These are phyloP conservation scores for Nemopilema nomurai DNA, from an alignment of 30 jellyfish, hydroid and myxozoan genomes.

Conservation along the genomic window DNA sequence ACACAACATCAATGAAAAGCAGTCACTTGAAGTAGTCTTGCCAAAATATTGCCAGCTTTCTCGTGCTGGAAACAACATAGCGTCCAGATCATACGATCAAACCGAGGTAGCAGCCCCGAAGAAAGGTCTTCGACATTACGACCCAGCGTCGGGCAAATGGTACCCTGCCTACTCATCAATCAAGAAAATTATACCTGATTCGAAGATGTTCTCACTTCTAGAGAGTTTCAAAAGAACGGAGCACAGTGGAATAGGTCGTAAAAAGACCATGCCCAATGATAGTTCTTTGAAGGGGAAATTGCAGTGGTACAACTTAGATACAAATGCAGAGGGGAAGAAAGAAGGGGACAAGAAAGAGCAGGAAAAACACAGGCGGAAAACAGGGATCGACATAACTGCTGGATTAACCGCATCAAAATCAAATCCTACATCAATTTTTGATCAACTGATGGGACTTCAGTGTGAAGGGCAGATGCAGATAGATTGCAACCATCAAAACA, in stretches of 20 bases:
- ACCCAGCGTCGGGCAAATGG: slow-evolving; percentile 64
- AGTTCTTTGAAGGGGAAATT: neutral
- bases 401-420: neutral
- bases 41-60: slow-evolving; percentile 1
- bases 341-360: neutral
- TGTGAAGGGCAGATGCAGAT: neutral
- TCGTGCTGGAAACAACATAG: neutral
- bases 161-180: slow-evolving; percentile 35
- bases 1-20: slow-evolving; percentile 17
- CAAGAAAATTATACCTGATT: slow-evolving; percentile 8
- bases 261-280: neutral
- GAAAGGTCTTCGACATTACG: slow-evolving; percentile 57
- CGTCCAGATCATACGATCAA: neutral
- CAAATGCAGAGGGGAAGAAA: neutral
- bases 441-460: neutral
- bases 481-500: neutral
- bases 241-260: neutral
- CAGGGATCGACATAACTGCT: slow-evolving; percentile 8
- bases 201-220: slow-evolving; percentile 29
- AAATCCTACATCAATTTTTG: slow-evolving; percentile 6
- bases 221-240: slow-evolving; percentile 24
- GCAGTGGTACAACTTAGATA: slow-evolving; percentile 19
- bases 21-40: slow-evolving; percentile 3
- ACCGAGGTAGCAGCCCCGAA: neutral
- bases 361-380: slow-evolving; percentile 6